Base-by-base conservation (phyloP, 2,888 invertebrate genomes). In the Sminthurides aquaticus region DNA sequence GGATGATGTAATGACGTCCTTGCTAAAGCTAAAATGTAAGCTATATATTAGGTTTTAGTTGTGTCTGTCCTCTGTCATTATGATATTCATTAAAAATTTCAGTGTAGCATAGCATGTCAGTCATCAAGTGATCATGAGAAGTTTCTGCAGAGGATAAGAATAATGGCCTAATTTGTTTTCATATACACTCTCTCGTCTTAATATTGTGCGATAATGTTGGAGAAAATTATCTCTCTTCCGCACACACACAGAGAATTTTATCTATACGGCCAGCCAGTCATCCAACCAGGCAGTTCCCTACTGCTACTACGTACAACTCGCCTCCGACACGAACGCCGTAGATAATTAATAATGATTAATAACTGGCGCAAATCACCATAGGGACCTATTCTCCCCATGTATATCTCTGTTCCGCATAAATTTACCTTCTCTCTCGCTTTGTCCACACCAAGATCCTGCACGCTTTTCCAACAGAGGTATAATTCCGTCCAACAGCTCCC, bases 281-380 rank as follows among this genome's bases (percentile, higher is more conserved):
- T n/a, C n/a, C n/a, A n/a, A n/a, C n/a, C n/a, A n/a, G n/a, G n/a
- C n/a, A n/a, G n/a, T 34, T 34, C 43, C 8, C 43, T 34, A 34
- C 43, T 34, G n/a, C n/a, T n/a, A 56, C 24, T 25, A 56, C 22
- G 22, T 25, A 56, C 26, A 8, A 52, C 52, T 52, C 52, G 5
- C 52, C 18, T 18, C 43, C 43, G 43, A 18, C 43, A 43, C 43
- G 43, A 43, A 43, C 8, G 18, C 52, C 52, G 52, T 20, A 15
- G 52, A 5, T 52, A 52, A 52, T 52, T 52, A 52, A 52, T 52
- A 22, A 52, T 52, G 52, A 52, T 52, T 52, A 52, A 52, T 52
- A 8, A 15, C 52, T 15, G 22, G 22, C 11, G 22, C 20, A 15
- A 52, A 52, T 52, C 52, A 20, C 52, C 52, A 52, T 52, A 20